phyloP scores from a whole-genome alignment of 2,888 invertebrate genomes.

The Kuschelorhynchus macadamiae region DNA sequence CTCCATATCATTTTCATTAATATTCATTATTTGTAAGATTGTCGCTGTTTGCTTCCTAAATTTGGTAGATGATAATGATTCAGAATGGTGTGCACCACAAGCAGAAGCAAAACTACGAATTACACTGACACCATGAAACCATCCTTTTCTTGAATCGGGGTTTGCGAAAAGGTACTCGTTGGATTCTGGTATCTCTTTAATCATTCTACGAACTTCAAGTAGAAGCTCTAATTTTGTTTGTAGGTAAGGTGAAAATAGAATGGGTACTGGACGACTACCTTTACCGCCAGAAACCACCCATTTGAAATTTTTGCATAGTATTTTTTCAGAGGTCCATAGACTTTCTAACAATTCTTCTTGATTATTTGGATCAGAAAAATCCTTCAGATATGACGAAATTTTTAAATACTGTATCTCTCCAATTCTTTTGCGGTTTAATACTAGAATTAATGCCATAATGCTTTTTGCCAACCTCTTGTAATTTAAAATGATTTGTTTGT shows the following conservation, averaged over 20 bases:
- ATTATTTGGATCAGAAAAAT: no score
- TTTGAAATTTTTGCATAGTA: slow-evolving; percentile 39
- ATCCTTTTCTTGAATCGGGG: slow-evolving; percentile 48
- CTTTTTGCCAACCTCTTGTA: slow-evolving; percentile 53
- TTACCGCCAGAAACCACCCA: slow-evolving; percentile 52
- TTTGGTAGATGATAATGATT: slow-evolving; percentile 2
- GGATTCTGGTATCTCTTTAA: slow-evolving; percentile 43
- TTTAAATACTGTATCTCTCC: slow-evolving; percentile 51
- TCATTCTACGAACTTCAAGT: slow-evolving; percentile 35
- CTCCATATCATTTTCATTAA: slow-evolving; percentile 7
- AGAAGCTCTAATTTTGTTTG: background rate
- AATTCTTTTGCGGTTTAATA: slow-evolving; percentile 52
- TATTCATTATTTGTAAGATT: background rate
- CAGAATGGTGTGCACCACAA: background rate
- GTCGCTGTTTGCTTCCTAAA: slow-evolving; percentile 1
- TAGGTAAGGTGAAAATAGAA: slow-evolving; percentile 46
- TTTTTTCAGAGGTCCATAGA: no score
- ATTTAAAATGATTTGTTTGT: no score
- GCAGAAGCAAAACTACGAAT: slow-evolving; percentile 32
- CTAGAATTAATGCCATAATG: slow-evolving; percentile 40
- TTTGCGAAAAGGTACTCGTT: slow-evolving; percentile 52
- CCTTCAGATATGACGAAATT: no score
- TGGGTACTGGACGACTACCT: slow-evolving; percentile 51
- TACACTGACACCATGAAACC: slow-evolving; percentile 49
- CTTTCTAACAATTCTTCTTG: no score